Conservation (phyloP, 2,888 invertebrate species). For the Spialia ferax region DNA sequence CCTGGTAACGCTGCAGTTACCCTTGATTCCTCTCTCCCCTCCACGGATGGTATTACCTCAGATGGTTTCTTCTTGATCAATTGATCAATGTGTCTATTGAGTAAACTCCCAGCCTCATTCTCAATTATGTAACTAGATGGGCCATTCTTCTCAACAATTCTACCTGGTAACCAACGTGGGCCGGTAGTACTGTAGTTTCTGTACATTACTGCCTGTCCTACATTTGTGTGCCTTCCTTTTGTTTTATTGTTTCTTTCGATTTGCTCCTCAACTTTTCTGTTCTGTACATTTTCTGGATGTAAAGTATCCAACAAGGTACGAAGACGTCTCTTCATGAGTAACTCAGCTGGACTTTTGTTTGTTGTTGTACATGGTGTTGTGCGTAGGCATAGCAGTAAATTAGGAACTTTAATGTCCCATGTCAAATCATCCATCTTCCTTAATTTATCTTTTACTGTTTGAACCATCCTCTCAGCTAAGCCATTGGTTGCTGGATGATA, state of each 20-base stretch:
- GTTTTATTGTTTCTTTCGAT: conserved; percentile 32
- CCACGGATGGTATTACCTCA: too few relatives aligned
- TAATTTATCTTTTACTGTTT: conserved; percentile 45
- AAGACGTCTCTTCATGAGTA: conserved; percentile 41
- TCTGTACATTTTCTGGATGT: conserved; percentile 33
- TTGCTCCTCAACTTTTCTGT: conserved; percentile 25
- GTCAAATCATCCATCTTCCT: conserved; percentile 37
- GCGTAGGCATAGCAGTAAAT: conserved; percentile 26
- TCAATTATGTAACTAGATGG: conserved; percentile 16
- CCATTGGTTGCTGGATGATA: conserved; percentile 46
- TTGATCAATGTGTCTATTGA: too few relatives aligned
- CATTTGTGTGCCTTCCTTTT: conserved; percentile 29
- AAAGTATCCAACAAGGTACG: conserved; percentile 39
- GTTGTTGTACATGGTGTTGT: conserved; percentile 39
- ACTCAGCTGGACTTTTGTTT: conserved; percentile 40
- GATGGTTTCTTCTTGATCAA: too few relatives aligned
- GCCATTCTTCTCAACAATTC: conserved; percentile 26
- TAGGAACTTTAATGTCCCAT: conserved; percentile 42
- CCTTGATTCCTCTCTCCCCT: too few relatives aligned
- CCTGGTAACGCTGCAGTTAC: too few relatives aligned
- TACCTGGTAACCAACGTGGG: conserved; percentile 16
- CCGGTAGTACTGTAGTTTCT: neutral
- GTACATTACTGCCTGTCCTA: conserved; percentile 30
- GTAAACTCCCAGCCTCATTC: too few relatives aligned
- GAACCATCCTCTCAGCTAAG: conserved; percentile 44